These are phyloP conservation scores for Notarius quadriscutis DNA, from an alignment of 2,113 vertebrate genomes.

Conservation along the genomic window DNA sequence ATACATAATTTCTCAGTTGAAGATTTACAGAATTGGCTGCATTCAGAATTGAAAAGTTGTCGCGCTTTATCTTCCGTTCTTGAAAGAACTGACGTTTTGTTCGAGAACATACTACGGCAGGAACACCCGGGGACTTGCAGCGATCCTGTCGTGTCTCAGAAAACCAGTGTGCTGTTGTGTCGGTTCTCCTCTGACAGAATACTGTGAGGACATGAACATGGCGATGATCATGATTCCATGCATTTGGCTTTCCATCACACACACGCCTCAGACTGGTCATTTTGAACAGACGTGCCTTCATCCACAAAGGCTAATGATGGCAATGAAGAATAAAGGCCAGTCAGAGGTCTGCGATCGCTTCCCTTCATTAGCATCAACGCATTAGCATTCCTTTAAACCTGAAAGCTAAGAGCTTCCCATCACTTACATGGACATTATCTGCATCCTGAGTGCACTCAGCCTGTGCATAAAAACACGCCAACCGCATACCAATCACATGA, in stretches of 20 bases:
- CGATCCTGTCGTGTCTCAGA: background rate
- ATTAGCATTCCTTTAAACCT: constrained; percentile 19
- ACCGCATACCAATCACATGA: background rate
- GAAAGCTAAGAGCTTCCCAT: constrained; percentile 4
- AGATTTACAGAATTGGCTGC: too few relatives aligned
- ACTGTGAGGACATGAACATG: constrained; percentile 24
- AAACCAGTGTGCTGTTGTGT: constrained; percentile 32
- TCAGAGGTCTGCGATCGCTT: background rate
- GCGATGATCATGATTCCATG: background rate
- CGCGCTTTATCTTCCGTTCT: too few relatives aligned
- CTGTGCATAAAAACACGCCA: constrained; percentile 11
- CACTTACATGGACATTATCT: background rate
- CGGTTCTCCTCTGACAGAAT: constrained; percentile 39
- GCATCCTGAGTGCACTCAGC: constrained; percentile 23
- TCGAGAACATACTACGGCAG: too few relatives aligned
- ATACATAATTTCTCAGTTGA: too few relatives aligned
- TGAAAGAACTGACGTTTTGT: too few relatives aligned
- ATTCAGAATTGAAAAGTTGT: too few relatives aligned
- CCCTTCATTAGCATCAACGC: constrained; percentile 18
- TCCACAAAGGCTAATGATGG: constrained; percentile 9
- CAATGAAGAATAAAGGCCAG: background rate
- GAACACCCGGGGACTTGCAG: background rate
- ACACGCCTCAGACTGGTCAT: background rate
- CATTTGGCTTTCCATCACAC: background rate
- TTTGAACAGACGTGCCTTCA: background rate